Evolutionary conservation across 2,113 vertebrate genomes (phyloP).

Genomic region (Gadus chalcogrammus): DNA sequence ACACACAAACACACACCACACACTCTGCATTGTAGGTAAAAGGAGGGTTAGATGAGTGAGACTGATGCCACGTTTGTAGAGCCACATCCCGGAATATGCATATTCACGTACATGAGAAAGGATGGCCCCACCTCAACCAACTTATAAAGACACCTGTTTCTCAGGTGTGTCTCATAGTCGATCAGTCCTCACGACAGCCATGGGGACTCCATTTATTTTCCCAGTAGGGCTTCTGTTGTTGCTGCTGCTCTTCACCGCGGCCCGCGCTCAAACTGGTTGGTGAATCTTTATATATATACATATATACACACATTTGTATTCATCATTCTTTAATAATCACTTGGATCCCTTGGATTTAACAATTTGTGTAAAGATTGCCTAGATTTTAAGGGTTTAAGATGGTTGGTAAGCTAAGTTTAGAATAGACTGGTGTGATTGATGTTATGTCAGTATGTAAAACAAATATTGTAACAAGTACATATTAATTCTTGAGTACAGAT

Average conservation of each 20-base stretch:
- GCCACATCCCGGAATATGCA: not conserved
- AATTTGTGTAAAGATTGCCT: too few relatives aligned
- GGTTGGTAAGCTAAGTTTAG: too few relatives aligned
- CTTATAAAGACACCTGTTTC: conserved; percentile 37
- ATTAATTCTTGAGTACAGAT: too few relatives aligned
- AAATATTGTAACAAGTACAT: too few relatives aligned
- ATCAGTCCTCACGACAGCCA: conserved; percentile 31
- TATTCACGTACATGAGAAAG: too few relatives aligned
- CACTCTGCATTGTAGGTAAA: not conserved
- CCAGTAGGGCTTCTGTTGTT: conserved; percentile 30
- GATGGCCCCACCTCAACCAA: conserved; percentile 39
- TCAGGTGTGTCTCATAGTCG: conserved; percentile 19
- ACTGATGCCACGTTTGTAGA: not conserved
- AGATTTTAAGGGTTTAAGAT: too few relatives aligned
- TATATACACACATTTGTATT: too few relatives aligned
- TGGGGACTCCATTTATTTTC: conserved; percentile 29
- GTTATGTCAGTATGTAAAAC: too few relatives aligned
- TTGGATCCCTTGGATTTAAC: too few relatives aligned
- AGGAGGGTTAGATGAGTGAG: not conserved
- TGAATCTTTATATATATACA: not conserved
- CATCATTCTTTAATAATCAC: too few relatives aligned
- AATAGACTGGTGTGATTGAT: too few relatives aligned
- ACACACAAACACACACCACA: too few relatives aligned
- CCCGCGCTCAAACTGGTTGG: conserved; percentile 38
- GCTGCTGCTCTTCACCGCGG: conserved; percentile 25